Percentiles rank a stretch among this genome's conserved stretches.
Evolutionary conservation across 2,113 vertebrate species (phyloP).

Genomic region (Oceanites oceanicus): DNA sequence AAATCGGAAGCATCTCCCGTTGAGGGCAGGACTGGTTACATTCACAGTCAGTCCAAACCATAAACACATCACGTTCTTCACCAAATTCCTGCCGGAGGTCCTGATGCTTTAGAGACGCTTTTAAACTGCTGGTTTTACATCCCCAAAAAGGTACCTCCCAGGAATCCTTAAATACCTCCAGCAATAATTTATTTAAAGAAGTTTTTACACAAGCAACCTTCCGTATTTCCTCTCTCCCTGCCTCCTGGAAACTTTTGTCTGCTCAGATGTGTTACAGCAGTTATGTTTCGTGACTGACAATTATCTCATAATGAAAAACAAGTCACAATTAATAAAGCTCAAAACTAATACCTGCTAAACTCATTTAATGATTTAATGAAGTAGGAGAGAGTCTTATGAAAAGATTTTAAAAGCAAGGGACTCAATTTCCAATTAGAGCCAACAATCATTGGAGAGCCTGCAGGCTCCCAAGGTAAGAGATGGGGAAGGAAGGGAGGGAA

Average conservation of each 20-base stretch:
- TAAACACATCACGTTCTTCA: neutral
- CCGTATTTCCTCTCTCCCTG: neutral
- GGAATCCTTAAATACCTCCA: neutral
- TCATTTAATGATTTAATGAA: constrained; percentile 87
- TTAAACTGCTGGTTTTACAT: neutral
- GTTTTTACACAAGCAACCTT: neutral
- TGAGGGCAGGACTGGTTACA: neutral
- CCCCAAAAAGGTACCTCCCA: neutral
- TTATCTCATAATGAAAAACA: constrained; percentile 94
- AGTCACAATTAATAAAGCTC: constrained; percentile 94
- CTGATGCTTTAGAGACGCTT: neutral
- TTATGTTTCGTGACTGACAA: constrained; percentile 89
- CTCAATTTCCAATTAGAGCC: constrained; percentile 74
- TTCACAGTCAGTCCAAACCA: neutral
- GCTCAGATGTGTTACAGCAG: constrained; percentile 55
- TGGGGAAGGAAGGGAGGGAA: neutral
- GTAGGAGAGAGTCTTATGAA: constrained; percentile 75
- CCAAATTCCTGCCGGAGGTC: neutral
- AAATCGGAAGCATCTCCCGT: neutral
- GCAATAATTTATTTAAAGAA: neutral
- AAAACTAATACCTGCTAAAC: constrained; percentile 86
- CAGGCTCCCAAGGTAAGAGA: neutral
- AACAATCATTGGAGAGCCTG: constrained; percentile 42
- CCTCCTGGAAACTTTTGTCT: constrained; percentile 56
- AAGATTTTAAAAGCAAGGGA: constrained; percentile 69